Percentiles rank a stretch among this genome's conserved stretches.
Evolutionary conservation across 1,140 invertebrate genomes (phyloP).

Genomic region (Ceratosolen fusciceps): DNA sequence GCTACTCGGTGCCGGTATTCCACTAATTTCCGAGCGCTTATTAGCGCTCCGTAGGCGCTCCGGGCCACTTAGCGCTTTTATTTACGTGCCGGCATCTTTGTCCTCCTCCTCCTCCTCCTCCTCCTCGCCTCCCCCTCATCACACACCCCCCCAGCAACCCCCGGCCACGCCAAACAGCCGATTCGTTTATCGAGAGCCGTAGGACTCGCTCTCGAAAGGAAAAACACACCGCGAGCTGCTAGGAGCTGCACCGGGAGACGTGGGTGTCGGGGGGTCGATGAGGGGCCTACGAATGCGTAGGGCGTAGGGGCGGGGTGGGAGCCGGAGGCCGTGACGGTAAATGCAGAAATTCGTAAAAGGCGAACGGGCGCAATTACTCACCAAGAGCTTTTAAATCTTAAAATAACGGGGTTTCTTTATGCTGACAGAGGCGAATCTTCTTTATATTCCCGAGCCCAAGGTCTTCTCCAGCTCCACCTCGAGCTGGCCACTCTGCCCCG

Average conservation of each 20-base stretch:
- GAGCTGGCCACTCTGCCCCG: background rate
- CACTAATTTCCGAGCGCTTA: no score
- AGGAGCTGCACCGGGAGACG: no score
- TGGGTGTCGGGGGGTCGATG: no score
- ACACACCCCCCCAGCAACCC: no score
- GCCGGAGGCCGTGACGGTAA: no score
- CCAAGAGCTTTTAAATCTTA: constrained; percentile 47
- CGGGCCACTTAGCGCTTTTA: background rate
- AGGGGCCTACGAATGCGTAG: background rate
- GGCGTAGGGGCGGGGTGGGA: background rate
- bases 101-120: no score
- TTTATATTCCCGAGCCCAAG: constrained; percentile 14
- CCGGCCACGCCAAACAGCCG: background rate
- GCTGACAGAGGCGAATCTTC: constrained; percentile 15
- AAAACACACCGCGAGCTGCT: no score
- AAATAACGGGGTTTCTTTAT: constrained; percentile 40
- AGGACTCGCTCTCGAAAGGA: no score
- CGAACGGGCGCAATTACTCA: constrained; percentile 42
- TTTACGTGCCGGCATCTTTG: background rate
- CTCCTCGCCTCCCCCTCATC: no score
- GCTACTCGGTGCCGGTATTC: no score
- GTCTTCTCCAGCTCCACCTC: background rate
- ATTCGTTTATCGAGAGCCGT: background rate
- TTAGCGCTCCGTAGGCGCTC: no score
- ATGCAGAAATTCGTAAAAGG: background rate